phyloP scores from a whole-genome alignment of 2,888 invertebrate species.

The Macrostomum cliftonense region DNA sequence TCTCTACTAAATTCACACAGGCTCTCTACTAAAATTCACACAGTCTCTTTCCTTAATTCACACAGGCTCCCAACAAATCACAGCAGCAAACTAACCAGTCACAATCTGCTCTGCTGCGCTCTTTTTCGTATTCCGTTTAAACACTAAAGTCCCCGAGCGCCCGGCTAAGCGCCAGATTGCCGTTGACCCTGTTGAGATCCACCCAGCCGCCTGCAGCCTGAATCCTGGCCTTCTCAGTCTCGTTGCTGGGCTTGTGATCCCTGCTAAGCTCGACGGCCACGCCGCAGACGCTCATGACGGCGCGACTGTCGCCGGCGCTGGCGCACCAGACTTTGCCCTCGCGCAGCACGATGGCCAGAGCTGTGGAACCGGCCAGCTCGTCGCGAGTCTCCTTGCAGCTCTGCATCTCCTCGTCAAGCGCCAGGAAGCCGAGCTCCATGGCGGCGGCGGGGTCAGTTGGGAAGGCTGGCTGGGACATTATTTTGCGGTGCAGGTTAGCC shows the following conservation, averaged over 20 bases:
- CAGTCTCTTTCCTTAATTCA: too few relatives aligned
- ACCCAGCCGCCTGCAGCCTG: conserved; percentile 86
- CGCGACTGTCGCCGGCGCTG: conserved; percentile 89
- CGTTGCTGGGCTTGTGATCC: conserved; percentile 88
- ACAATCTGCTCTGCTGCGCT: conserved; percentile 83
- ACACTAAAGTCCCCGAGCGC: conserved; percentile 91
- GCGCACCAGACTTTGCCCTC: conserved; percentile 71
- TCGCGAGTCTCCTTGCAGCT: conserved; percentile 54
- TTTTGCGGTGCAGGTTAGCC: conserved; percentile 75
- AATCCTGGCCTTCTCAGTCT: conserved; percentile 66
- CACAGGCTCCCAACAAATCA: background rate
- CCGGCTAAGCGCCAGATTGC: conserved; percentile 79
- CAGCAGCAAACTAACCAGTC: conserved; percentile 48
- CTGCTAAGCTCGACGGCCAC: conserved; percentile 55
- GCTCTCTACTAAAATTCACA: too few relatives aligned
- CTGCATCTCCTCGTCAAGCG: conserved; percentile 76
- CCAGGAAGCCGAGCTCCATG: conserved; percentile 67
- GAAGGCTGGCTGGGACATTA: conserved; percentile 53
- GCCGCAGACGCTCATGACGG: conserved; percentile 69
- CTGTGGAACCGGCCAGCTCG: conserved; percentile 84
- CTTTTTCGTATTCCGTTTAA: conserved; percentile 70
- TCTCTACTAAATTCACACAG: too few relatives aligned
- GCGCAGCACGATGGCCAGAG: conserved; percentile 54
- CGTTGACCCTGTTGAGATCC: conserved; percentile 89
- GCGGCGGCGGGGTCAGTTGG: conserved; percentile 66